Conservation (phyloP, 2,797 vertebrate genomes). For the Malacoraja senta region DNA sequence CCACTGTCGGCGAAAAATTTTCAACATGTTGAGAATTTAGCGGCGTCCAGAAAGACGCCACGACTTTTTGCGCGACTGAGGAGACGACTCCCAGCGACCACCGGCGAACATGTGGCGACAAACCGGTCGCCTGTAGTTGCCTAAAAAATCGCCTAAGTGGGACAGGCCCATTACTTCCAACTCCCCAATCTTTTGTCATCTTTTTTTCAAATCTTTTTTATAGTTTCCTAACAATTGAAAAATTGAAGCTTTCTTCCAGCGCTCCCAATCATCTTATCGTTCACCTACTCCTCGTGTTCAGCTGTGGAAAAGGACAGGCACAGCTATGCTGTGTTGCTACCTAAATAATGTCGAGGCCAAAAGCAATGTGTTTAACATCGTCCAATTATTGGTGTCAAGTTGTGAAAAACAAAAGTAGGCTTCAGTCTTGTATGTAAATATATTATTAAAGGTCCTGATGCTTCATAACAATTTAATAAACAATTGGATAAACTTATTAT, state of each 20-base stretch:
- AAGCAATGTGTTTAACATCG: not conserved
- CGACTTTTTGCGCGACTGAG: too few species aligned
- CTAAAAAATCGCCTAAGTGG: too few species aligned
- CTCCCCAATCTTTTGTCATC: slow-evolving; percentile 13
- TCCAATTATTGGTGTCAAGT: slow-evolving; percentile 16
- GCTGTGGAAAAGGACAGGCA: not conserved
- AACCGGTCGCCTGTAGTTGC: too few species aligned
- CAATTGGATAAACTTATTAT: not conserved
- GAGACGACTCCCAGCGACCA: too few species aligned
- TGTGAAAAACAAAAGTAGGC: slow-evolving; percentile 5
- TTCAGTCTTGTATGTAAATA: slow-evolving; percentile 31
- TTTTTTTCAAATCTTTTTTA: not conserved
- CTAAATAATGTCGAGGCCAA: slow-evolving; percentile 22
- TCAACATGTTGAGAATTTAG: too few species aligned
- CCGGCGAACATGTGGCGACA: too few species aligned
- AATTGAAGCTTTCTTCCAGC: not conserved
- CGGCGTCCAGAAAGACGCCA: too few species aligned
- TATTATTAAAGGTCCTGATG: slow-evolving; percentile 12
- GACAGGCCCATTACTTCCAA: not conserved
- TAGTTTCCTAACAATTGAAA: not conserved
- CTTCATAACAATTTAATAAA: slow-evolving; percentile 29
- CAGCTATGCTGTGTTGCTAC: not conserved
- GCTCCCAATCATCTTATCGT: not conserved
- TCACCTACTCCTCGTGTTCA: not conserved
- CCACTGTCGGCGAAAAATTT: too few species aligned